phyloP scores from a whole-genome alignment of 2,113 vertebrate species.

The Eretmochelys imbricata region DNA sequence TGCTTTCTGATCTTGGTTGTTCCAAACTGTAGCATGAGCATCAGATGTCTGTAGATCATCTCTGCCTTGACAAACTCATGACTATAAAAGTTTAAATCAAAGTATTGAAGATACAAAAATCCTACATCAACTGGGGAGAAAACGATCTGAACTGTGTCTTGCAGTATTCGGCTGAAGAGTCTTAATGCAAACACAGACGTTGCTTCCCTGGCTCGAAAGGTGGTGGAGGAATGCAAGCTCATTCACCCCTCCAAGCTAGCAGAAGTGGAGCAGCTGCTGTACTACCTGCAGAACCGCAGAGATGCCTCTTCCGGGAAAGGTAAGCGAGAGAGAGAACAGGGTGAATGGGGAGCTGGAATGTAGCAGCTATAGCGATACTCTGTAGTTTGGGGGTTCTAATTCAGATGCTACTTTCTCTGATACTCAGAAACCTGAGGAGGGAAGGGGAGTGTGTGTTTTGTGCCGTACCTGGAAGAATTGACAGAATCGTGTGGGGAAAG shows the following conservation, averaged over 20 bases:
- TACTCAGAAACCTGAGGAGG: fast-evolving
- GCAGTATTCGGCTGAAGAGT: conserved; percentile 95
- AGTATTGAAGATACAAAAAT: not conserved
- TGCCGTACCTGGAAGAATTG: not conserved
- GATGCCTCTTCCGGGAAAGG: conserved; percentile 81
- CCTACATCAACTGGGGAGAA: not conserved
- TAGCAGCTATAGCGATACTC: not conserved
- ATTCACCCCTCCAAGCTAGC: conserved; percentile 91
- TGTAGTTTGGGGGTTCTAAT: not conserved
- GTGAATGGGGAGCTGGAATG: not conserved
- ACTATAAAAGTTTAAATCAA: not conserved
- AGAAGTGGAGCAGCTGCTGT: conserved; percentile 95
- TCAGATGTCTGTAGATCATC: not conserved
- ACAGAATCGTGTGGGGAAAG: not conserved
- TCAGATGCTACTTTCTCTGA: not conserved
- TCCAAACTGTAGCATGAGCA: not conserved
- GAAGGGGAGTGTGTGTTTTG: not conserved
- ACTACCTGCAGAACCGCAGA: conserved; percentile 94
- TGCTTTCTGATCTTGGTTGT: not conserved
- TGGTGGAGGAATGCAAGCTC: conserved; percentile 96
- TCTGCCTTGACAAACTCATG: not conserved
- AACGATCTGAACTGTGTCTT: conserved; percentile 35
- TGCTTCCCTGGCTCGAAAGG: conserved; percentile 91
- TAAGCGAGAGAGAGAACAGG: conserved; percentile 12
- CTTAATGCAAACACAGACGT: conserved; percentile 94